Evolutionary conservation across 1,140 invertebrate genomes (phyloP).

Genomic region (Drosophila mojavensis): DNA sequence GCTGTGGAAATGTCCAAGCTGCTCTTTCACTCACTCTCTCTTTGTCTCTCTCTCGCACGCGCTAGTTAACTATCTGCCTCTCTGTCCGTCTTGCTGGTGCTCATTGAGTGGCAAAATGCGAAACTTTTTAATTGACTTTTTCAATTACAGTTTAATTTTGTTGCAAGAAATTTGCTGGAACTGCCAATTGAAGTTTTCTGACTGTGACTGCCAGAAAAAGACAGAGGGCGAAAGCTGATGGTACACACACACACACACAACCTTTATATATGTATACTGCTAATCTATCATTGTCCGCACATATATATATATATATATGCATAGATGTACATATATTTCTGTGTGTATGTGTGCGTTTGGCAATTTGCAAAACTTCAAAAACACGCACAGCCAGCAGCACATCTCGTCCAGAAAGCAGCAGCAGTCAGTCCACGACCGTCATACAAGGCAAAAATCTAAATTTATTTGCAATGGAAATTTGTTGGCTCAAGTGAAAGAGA

Average conservation of each 20-base stretch:
- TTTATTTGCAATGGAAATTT: conserved; percentile 70
- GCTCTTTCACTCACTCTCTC: not conserved
- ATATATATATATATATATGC: conserved; percentile 6
- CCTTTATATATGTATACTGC: conserved; percentile 8
- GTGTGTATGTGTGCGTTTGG: conserved; percentile 28
- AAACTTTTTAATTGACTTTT: conserved; percentile 83
- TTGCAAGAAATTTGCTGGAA: conserved; percentile 71
- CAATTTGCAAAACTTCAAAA: conserved; percentile 81
- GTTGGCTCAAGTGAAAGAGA: conserved; percentile 2
- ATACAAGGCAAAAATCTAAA: conserved; percentile 58
- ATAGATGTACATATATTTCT: conserved; percentile 23
- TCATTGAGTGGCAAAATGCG: conserved; percentile 69
- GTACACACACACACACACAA: not conserved
- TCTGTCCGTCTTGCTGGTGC: conserved; percentile 34
- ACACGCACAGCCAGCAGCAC: conserved; percentile 62
- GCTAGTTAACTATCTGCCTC: not conserved
- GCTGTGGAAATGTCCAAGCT: not conserved
- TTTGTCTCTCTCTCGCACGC: not conserved
- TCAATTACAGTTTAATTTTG: conserved; percentile 82
- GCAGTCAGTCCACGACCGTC: conserved; percentile 24
- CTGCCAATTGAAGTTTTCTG: conserved; percentile 76
- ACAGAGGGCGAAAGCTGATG: not conserved
- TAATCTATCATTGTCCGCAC: conserved; percentile 77
- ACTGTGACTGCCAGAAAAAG: conserved; percentile 2
- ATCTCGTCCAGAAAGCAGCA: conserved; percentile 15